phyloP scores from a whole-genome alignment of 2,113 vertebrate species.

The Varanus salvator region DNA sequence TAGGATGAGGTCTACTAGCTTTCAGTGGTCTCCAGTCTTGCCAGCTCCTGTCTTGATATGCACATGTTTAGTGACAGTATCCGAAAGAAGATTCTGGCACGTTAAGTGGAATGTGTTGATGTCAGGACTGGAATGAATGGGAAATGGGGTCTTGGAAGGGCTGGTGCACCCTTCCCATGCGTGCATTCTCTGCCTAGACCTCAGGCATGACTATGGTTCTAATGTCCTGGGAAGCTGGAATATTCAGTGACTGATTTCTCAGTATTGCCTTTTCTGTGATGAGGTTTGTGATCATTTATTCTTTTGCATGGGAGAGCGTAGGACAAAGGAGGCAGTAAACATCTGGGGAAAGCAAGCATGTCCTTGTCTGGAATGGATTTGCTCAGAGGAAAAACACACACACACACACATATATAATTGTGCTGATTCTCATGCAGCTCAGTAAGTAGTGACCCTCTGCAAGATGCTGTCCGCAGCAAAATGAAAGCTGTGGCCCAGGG shows the following conservation, averaged over 20 bases:
- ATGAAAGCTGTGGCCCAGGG: background rate
- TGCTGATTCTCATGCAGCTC: background rate
- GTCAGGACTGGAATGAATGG: background rate
- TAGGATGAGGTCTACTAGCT: background rate
- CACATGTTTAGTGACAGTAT: background rate
- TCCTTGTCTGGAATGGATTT: background rate
- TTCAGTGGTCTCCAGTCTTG: background rate
- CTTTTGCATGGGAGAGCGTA: background rate
- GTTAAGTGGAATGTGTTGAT: background rate
- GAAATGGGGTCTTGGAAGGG: too few species aligned
- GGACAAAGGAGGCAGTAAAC: background rate
- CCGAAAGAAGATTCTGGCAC: background rate
- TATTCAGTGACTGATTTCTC: background rate
- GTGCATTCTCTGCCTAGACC: too few species aligned
- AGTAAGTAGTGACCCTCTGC: background rate
- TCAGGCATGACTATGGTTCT: too few species aligned
- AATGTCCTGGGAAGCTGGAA: background rate
- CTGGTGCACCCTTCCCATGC: too few species aligned
- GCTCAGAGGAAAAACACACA: slow-evolving; percentile 1
- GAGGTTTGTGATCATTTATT: background rate
- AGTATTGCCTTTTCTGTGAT: background rate
- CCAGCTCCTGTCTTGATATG: background rate
- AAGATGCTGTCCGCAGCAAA: slow-evolving; percentile 18
- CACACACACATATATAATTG: background rate
- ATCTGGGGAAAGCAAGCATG: background rate